Base-by-base conservation (phyloP, 1,140 invertebrate genomes). In the Brachionus angularis region DNA sequence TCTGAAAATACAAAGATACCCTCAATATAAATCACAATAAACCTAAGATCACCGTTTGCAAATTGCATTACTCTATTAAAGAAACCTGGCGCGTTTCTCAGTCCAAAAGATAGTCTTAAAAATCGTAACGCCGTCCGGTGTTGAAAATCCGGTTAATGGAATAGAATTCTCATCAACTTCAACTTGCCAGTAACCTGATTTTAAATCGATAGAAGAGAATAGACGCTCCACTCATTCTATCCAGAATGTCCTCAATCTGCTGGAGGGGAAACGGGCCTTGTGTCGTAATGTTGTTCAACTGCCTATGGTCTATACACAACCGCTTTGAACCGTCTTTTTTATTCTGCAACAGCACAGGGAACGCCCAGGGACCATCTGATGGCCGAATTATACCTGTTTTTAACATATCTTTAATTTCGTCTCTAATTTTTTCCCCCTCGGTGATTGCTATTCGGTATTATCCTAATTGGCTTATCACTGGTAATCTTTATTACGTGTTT, bases 271-370 rank as follows among this genome's bases (percentile, higher is more conserved):
- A 52, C 16, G 49, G 27, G 23, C 25, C 25, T 50, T 23, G 4
- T n/a, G 31, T 29, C 27, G 49, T 29, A 14, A 52, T 29, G 16
- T 52, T 52, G 23, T 52, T 52, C 31, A 58, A n/a, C n/a, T 61
- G 44, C 34, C 82, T 34, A 74, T 78, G 85, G 75, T 85, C 82
- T 0, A 84, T 72, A 73, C 78, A 83, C 71, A 84, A 72, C 70
- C 80, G 74, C 23, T 76, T 53, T 44, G 76, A 53, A 49, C 81
- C 77, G 77, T 84, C 76, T 33, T 83, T 83, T 71, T 87, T 87
- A 10, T 64, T 18, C 21, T 73, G 71, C 0, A 73, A 67, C 21
- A 75, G 72, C 16, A 76, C 73, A 8, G 76, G 73, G 7, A 44
- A 67, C 10, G 61, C 25, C 61, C 61, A 67, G 23, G 44, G 61